Evolutionary conservation across 1,140 invertebrate genomes (phyloP), one percentile per base, ranked within the genome.

Genomic region (Gryon sp.): DNA sequence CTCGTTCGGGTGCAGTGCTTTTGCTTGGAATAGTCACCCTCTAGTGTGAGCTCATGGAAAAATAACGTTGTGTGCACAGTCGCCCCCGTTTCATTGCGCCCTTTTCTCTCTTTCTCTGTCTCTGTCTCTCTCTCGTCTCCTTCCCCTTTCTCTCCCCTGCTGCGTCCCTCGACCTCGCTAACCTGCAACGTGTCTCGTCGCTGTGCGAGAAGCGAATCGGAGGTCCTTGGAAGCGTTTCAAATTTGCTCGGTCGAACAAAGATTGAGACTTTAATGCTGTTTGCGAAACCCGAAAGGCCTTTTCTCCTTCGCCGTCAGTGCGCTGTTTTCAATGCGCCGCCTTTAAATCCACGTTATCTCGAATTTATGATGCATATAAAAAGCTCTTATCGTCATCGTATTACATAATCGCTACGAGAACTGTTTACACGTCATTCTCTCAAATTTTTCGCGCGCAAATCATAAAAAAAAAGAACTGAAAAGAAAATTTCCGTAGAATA

Each of bases 61-160:
- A 83, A 83, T 83, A 83, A 83, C 78, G 76, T 78, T 83, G 82
- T 83, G 75, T 83, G 80, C 80, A 80, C 79, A 83, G 80, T 77
- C 68, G 74, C 69, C 78, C 77, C 78, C 68, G 48, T 57, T 69
- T 60, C 53, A 36, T 32, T 38, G 41, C 63, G n/a, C 18, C 55
- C 32, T 38, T 48, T 26, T 32, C 50, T 55, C 40, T 15, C 46
- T 11, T 18, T n/a, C n/a, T n/a, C n/a, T n/a, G n/a, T n/a, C n/a
- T n/a, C n/a, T n/a, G n/a, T n/a, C n/a, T n/a, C n/a, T n/a, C n/a
- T n/a, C n/a, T n/a, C n/a, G n/a, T n/a, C n/a, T n/a, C n/a, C n/a
- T n/a, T n/a, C n/a, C n/a, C n/a, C n/a, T n/a, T n/a, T n/a, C n/a
- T n/a, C n/a, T n/a, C n/a, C n/a, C n/a, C n/a, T n/a, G n/a, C n/a